Conservation (phyloP, 2,888 invertebrate species). For the Diarsia mendica region DNA sequence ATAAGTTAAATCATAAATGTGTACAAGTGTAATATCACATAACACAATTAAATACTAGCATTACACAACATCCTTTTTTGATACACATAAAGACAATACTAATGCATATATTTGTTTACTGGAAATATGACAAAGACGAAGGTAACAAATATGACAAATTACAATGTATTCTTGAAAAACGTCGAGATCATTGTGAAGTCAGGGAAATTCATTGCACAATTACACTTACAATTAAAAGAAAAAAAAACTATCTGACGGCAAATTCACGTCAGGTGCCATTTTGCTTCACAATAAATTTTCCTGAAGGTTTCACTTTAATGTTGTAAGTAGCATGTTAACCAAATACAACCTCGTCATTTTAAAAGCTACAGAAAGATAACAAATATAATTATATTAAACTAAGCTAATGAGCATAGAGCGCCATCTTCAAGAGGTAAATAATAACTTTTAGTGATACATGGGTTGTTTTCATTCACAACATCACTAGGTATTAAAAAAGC, state of each 20-base stretch:
- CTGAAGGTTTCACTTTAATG: not conserved
- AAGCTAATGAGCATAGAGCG: not conserved
- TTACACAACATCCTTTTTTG: conserved; percentile 7
- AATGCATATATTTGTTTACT: conserved; percentile 15
- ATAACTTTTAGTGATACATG: conserved; percentile 1
- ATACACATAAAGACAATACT: conserved; percentile 1
- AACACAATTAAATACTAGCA: conserved; percentile 17
- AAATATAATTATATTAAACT: not conserved
- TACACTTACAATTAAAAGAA: not conserved
- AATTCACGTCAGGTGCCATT: not conserved
- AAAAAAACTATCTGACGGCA: too few relatives aligned
- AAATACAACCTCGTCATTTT: not conserved
- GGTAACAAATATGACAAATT: not conserved
- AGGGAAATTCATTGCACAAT: not conserved
- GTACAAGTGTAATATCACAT: conserved; percentile 13
- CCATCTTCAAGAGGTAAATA: not conserved
- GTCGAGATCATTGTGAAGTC: not conserved
- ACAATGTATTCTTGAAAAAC: conserved; percentile 5
- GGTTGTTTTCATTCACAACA: not conserved
- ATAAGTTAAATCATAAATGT: not conserved
- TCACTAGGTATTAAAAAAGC: not conserved
- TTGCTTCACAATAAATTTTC: not conserved
- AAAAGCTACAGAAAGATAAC: not conserved
- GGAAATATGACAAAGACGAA: conserved; percentile 5
- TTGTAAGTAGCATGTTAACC: conserved; percentile 4